Percentiles rank a stretch among this genome's conserved stretches.
These are phyloP conservation scores for Malurus melanocephalus DNA, from an alignment of 2,113 vertebrate genomes.

Conservation along the genomic window DNA sequence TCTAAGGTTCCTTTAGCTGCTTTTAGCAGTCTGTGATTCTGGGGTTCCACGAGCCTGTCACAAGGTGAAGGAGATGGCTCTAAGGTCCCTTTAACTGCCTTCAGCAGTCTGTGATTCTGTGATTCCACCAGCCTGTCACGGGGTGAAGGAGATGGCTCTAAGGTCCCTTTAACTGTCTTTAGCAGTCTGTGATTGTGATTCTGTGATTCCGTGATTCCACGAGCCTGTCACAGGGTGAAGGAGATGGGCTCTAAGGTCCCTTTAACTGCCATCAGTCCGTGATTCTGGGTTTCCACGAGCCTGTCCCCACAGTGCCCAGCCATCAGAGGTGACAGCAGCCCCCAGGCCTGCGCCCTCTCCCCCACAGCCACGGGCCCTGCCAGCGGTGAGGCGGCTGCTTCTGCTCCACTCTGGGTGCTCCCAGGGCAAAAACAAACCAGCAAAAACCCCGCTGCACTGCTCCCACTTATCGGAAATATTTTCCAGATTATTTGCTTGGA, in stretches of 20 bases:
- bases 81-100: too few relatives aligned
- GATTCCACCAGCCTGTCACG: too few relatives aligned
- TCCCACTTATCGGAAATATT: slow-evolving; percentile 77
- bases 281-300: rapidly evolving
- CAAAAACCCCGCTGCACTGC: not conserved
- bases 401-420: not conserved
- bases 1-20: not conserved
- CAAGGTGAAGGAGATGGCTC: not conserved
- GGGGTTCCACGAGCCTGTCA: not conserved
- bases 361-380: not conserved
- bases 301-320: rapidly evolving
- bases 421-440: not conserved
- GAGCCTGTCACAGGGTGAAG: not conserved
- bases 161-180: too few relatives aligned
- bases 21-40: too few relatives aligned
- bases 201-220: too few relatives aligned
- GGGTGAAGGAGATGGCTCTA: too few relatives aligned
- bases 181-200: too few relatives aligned
- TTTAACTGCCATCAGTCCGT: too few relatives aligned
- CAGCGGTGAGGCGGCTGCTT: not conserved
- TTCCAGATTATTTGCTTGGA: slow-evolving; percentile 78
- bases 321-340: not conserved
- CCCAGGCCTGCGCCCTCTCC: not conserved
- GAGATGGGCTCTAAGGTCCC: not conserved
- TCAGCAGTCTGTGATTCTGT: too few relatives aligned